Percentiles rank a stretch among this genome's conserved stretches.
phyloP scores from a whole-genome alignment of 1,140 invertebrate genomes.

The Achatina immaculata region DNA sequence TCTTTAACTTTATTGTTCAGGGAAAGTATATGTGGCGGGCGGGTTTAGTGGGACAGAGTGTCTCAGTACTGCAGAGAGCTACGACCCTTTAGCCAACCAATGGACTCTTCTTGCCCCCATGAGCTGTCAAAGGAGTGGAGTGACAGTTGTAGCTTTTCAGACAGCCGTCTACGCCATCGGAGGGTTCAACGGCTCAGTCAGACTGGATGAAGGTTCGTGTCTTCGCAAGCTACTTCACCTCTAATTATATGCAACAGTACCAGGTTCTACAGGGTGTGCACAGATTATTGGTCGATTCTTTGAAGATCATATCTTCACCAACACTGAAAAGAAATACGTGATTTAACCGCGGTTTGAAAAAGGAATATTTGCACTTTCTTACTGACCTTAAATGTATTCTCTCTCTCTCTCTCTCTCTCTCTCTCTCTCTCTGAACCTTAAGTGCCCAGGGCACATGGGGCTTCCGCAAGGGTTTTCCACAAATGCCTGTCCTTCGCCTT shows the following conservation, averaged over 20 bases:
- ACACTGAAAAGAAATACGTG: not conserved
- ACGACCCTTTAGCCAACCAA: conserved; percentile 84
- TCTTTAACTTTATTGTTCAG: conserved; percentile 32
- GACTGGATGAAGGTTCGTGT: conserved; percentile 50
- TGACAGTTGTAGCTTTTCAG: conserved; percentile 71
- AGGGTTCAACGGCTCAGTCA: conserved; percentile 71
- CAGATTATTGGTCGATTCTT: too few relatives aligned
- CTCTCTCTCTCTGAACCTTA: too few relatives aligned
- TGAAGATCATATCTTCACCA: too few relatives aligned
- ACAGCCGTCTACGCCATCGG: conserved; percentile 73
- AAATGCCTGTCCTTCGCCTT: too few relatives aligned
- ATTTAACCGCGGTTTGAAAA: too few relatives aligned
- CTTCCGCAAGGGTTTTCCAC: too few relatives aligned
- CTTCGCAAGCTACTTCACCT: not conserved
- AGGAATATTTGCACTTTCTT: too few relatives aligned
- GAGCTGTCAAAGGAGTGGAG: conserved; percentile 75
- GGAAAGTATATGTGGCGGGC: conserved; percentile 73
- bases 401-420: too few relatives aligned
- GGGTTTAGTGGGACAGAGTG: conserved; percentile 91
- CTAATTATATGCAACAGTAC: too few relatives aligned
- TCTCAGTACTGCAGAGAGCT: conserved; percentile 85
- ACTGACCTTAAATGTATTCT: too few relatives aligned
- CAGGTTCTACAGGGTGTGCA: too few relatives aligned
- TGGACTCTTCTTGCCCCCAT: conserved; percentile 87
- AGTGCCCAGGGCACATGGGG: too few relatives aligned